Percentiles rank a stretch among this genome's conserved stretches.
phyloP scores from a whole-genome alignment of 2,113 vertebrate genomes.

The Ahaetulla prasina region DNA sequence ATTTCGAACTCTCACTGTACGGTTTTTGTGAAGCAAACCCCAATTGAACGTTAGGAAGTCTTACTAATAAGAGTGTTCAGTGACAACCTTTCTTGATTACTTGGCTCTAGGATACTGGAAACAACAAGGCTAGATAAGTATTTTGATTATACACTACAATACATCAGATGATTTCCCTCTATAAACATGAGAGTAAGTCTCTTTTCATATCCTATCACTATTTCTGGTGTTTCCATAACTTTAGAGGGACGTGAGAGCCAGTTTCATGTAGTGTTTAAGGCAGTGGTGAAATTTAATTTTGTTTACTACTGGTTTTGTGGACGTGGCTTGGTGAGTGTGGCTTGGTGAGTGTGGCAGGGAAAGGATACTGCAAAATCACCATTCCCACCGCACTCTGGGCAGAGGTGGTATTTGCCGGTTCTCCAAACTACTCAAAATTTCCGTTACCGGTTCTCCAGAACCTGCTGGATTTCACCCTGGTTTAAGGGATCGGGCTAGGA shows the following conservation, averaged over 20 bases:
- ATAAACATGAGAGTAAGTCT: not conserved
- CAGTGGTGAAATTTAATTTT: too few relatives aligned
- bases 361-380: too few relatives aligned
- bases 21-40: not conserved
- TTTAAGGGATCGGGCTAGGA: not conserved
- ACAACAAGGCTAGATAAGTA: not conserved
- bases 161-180: not conserved
- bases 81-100: not conserved
- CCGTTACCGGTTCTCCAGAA: too few relatives aligned
- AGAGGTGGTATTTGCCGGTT: too few relatives aligned
- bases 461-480: too few relatives aligned
- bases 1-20: not conserved
- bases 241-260: not conserved
- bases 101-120: not conserved
- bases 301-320: too few relatives aligned
- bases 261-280: not conserved
- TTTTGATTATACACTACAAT: not conserved
- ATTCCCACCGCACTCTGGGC: too few relatives aligned
- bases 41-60: not conserved
- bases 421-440: too few relatives aligned
- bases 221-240: not conserved
- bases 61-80: not conserved
- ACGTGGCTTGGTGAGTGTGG: too few relatives aligned
- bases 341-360: too few relatives aligned
- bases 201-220: not conserved